These are phyloP conservation scores for Heterodera filipjevi DNA, from an alignment of 2,888 invertebrate genomes.

Conservation along the genomic window DNA sequence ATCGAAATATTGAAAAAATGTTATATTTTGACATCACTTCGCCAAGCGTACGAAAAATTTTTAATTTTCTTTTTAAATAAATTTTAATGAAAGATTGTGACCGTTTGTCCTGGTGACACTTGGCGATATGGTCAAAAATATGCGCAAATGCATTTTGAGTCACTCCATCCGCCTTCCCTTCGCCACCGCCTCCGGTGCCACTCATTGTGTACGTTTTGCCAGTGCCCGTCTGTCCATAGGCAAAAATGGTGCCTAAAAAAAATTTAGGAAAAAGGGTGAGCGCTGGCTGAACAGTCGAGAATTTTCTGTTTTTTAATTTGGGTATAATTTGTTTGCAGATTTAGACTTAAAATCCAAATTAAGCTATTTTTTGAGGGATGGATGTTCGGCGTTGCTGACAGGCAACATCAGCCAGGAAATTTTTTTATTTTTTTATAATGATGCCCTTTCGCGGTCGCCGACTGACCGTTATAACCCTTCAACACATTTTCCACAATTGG, in stretches of 20 bases:
- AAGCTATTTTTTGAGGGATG: too few relatives aligned
- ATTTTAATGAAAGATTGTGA: constrained; percentile 64
- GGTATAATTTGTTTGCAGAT: too few relatives aligned
- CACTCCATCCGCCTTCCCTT: constrained; percentile 81
- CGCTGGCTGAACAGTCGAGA: neutral
- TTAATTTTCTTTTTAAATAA: neutral
- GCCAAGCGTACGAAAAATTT: neutral
- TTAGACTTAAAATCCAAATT: too few relatives aligned
- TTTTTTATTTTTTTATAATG: neutral
- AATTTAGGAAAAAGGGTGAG: neutral
- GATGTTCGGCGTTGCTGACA: too few relatives aligned
- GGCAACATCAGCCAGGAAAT: too few relatives aligned
- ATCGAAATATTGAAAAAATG: neutral
- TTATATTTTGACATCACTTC: neutral
- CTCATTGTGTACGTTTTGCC: constrained; percentile 99
- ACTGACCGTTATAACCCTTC: constrained; percentile 85
- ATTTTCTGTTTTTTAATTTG: too few relatives aligned
- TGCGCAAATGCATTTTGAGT: constrained; percentile 99
- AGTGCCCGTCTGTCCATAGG: constrained; percentile 79
- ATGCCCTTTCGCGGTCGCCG: constrained; percentile 66
- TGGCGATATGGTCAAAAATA: constrained; percentile 94
- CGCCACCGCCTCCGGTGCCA: constrained; percentile 78
- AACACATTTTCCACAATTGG: constrained; percentile 95
- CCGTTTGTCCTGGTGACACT: constrained; percentile 87
- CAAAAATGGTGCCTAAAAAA: constrained; percentile 71